Base-by-base conservation (phyloP, 2,888 invertebrate genomes). In the Ethmia dodecea region DNA sequence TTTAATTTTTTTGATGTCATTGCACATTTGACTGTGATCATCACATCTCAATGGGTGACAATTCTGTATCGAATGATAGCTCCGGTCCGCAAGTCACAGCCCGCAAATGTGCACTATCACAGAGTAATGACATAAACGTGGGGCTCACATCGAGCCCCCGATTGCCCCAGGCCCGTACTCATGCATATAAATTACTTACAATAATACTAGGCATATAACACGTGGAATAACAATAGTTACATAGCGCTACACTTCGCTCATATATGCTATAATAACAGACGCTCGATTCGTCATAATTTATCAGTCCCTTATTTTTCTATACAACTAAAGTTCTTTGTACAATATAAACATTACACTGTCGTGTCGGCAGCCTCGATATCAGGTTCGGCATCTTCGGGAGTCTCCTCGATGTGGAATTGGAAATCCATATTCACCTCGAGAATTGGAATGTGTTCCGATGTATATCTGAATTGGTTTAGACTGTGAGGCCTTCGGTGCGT, bases 401-500 rank as follows among this genome's bases (percentile, higher is more conserved):
- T 40, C 39, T 31, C 34, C 26, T 50, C 35, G 49, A 29, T 46
- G 34, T 42, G 9, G 18, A 33, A 38, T 44, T 44, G 48, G 31
- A 22, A 50, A 42, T 46, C 43, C 40, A 36, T 33, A 37, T 40
- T 34, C 34, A 32, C 24, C 12, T 36, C 38, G 38, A 42, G 44
- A 41, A 49, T 60, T 74, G 77, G 76, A 76, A 76, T 77, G 76
- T 77, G 60, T 55, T 60, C 49, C 45, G 60, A 47, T 49, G 51
- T 24, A 14, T 10, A 40, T 16, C 20, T 13, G 33, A 16, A 25
- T 31, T 37, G 38, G 55, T 59, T 88, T 88, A 93, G 73, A 92
- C 92, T 55, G 93, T 92, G 62, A 93, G 87, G 28, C 93, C 92
- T 66, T 93, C 93, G 38, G 92, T 91, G 59, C 91, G 87, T 13